phyloP scores from a whole-genome alignment of 2,888 invertebrate species.

The Yponomeuta cagnagella region DNA sequence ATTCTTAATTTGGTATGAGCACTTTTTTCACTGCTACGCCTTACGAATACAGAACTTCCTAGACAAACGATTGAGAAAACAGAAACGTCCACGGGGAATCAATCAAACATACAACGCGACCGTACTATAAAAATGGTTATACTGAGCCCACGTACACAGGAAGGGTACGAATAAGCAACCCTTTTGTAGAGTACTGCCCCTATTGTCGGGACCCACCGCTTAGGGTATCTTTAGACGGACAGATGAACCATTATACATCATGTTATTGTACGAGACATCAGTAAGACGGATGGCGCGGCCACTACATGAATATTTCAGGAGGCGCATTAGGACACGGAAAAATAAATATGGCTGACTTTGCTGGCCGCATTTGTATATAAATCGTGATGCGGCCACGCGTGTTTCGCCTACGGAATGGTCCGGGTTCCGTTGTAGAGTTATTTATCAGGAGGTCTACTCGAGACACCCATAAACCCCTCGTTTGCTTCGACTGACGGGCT shows the following conservation, averaged over 20 bases:
- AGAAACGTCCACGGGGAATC: neutral
- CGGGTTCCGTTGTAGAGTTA: slow-evolving; percentile 36
- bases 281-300: slow-evolving; percentile 63
- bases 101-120: slow-evolving; percentile 9
- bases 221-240: slow-evolving; percentile 15
- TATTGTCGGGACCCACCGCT: slow-evolving; percentile 14
- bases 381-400: slow-evolving; percentile 58
- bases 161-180: slow-evolving; percentile 12
- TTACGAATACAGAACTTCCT: neutral
- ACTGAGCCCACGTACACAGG: neutral
- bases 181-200: slow-evolving; percentile 5
- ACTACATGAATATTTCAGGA: slow-evolving; percentile 71
- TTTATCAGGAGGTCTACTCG: slow-evolving; percentile 45
- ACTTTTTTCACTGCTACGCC: slow-evolving; percentile 16
- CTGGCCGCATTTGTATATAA: slow-evolving; percentile 69
- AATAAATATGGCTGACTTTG: slow-evolving; percentile 68
- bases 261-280: slow-evolving; percentile 58
- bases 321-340: slow-evolving; percentile 67
- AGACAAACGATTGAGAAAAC: neutral
- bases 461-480: neutral
- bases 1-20: slow-evolving; percentile 46
- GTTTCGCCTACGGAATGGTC: slow-evolving; percentile 52
- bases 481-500: neutral
- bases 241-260: slow-evolving; percentile 43
- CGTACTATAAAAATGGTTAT: neutral